Evolutionary conservation across 2,888 invertebrate species (phyloP), one percentile per base, ranked within the genome.

Genomic region (Platycnemis pennipes): DNA sequence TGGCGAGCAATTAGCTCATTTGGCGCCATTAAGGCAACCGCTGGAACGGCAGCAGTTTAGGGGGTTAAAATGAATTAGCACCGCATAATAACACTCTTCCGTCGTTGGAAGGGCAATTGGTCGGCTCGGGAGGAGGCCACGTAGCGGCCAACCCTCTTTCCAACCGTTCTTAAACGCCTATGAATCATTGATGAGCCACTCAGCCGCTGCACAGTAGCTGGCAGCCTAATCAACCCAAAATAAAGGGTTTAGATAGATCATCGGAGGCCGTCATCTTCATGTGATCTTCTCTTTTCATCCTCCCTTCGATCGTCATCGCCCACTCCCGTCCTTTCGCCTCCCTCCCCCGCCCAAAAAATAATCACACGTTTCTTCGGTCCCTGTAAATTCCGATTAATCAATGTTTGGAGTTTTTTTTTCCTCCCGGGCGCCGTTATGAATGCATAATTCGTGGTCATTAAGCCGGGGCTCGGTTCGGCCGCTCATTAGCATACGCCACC

Each of bases 401-500:
- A 91, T 63, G 56, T 56, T 91, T 91, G 56, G 91, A 63, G 63
- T 91, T 44, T 91, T 91, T 91, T 91, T 56, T 31, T 46, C 16
- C 89, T 37, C 56, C 49, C 42, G 26, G 91, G 44, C 91, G 63
- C 91, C 91, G 56, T 91, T 91, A 91, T 91, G 91, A 91, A 91
- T 91, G 91, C 91, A 91, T 91, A 91, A 91, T 91, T 63, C 91
- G 63, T 22, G 37, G 63, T 63, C 56, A 91, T 91, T 91, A 91
- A 91, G 56, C 91, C 69, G 22, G 42, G 91, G 53, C 56, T 63
- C 91, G 44, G 56, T 45, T 91, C 31, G 89, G 89, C 56, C 56
- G 22, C 56, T 89, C n/a, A 91, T 91, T 91, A 91, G 91, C 91
- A 91, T 91, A 91, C 63, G 91, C 91, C 91, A 91, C 91, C 91